phyloP scores from a whole-genome alignment of 2,797 vertebrate species.

The Phrynocephalus forsythii region DNA sequence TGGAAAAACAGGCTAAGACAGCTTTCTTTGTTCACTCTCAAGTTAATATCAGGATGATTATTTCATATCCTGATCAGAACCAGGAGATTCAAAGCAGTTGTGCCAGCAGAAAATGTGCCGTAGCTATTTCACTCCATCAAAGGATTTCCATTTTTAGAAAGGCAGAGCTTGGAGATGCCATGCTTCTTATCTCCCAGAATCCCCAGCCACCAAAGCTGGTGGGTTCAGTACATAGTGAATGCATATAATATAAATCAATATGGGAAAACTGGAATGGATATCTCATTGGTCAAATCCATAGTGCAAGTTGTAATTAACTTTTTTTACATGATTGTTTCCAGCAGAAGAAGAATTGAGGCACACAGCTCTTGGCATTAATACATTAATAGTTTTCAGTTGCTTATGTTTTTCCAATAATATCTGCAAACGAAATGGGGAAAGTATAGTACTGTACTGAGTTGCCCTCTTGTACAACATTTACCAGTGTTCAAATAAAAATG shows the following conservation, averaged over 20 bases:
- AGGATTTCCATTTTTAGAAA: neutral
- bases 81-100: neutral
- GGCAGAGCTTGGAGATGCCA: no score
- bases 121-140: neutral
- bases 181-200: no score
- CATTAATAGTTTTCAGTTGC: no score
- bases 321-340: neutral
- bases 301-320: neutral
- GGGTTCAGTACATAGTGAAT: neutral
- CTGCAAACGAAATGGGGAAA: neutral
- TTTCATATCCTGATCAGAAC: no score
- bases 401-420: no score
- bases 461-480: neutral
- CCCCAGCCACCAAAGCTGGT: no score
- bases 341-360: neutral
- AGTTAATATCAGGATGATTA: neutral
- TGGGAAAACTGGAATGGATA: neutral
- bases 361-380: no score
- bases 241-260: neutral
- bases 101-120: no score
- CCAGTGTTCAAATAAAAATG: neutral
- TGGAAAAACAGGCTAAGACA: neutral
- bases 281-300: neutral
- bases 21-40: neutral
- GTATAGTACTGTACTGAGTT: neutral